Evolutionary conservation across 2,797 vertebrate species (phyloP).

Genomic region (Micropoecilia bifurca): DNA sequence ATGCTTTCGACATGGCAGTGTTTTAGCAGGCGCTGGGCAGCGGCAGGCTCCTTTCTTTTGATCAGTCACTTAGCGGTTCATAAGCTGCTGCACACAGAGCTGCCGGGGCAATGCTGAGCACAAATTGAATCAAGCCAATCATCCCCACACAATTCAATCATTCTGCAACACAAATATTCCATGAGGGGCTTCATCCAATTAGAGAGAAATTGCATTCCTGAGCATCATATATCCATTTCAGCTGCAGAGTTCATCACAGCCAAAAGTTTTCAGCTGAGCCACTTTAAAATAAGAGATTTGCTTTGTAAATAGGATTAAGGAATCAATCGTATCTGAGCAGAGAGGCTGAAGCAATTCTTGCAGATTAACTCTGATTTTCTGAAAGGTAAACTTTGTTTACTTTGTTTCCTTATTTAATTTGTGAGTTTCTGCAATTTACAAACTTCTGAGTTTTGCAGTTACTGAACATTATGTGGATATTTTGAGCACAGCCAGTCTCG

Average conservation of each 20-base stretch:
- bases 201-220: slow-evolving; percentile 34
- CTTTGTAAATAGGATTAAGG: slow-evolving; percentile 21
- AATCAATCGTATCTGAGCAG: neutral
- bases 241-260: slow-evolving; percentile 19
- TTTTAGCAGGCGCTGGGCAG: slow-evolving; percentile 23
- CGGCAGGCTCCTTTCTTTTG: slow-evolving; percentile 37
- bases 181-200: slow-evolving; percentile 38
- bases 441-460: neutral
- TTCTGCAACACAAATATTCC: slow-evolving; percentile 50
- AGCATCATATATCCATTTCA: slow-evolving; percentile 38
- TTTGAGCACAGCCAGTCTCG: neutral
- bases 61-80: slow-evolving; percentile 47
- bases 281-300: slow-evolving; percentile 1
- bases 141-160: slow-evolving; percentile 61
- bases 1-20: slow-evolving; percentile 28
- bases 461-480: neutral
- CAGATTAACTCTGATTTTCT: neutral
- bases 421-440: neutral
- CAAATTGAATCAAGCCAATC: slow-evolving; percentile 67
- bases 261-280: slow-evolving; percentile 29
- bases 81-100: slow-evolving; percentile 38
- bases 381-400: slow-evolving; percentile 1
- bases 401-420: neutral
- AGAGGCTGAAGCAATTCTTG: neutral
- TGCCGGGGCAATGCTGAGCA: slow-evolving; percentile 30